phyloP scores from a whole-genome alignment of 1,140 invertebrate species.

The Sesamia nonagrioides region DNA sequence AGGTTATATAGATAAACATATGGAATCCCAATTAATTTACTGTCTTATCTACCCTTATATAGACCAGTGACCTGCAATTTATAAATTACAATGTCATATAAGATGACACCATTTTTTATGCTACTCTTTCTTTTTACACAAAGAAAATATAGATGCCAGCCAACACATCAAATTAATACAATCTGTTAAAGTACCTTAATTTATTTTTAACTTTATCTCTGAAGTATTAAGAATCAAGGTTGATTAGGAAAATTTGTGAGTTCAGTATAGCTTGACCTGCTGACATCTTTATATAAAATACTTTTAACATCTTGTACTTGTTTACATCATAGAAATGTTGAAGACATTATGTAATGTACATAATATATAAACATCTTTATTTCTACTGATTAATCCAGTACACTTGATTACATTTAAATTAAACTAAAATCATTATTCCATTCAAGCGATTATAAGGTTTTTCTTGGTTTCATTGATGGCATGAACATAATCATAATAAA shows the following conservation, averaged over 20 bases:
- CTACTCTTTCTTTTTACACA: background rate
- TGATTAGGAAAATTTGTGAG: no score
- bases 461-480: background rate
- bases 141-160: background rate
- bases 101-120: background rate
- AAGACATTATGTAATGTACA: constrained; percentile 23
- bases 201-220: no score
- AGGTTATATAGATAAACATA: no score
- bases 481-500: background rate
- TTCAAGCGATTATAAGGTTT: background rate
- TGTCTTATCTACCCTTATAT: no score
- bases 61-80: no score
- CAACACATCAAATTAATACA: no score
- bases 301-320: background rate
- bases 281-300: background rate
- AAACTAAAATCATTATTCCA: background rate
- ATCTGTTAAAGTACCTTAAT: no score
- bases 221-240: no score
- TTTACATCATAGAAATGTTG: constrained; percentile 13
- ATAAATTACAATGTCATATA: no score
- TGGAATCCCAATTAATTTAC: no score
- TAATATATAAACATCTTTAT: constrained; percentile 22
- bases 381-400: background rate
- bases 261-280: no score
- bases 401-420: constrained; percentile 1